phyloP scores from a whole-genome alignment of 2,888 invertebrate species.

The Sepioteuthis lessoniana region DNA sequence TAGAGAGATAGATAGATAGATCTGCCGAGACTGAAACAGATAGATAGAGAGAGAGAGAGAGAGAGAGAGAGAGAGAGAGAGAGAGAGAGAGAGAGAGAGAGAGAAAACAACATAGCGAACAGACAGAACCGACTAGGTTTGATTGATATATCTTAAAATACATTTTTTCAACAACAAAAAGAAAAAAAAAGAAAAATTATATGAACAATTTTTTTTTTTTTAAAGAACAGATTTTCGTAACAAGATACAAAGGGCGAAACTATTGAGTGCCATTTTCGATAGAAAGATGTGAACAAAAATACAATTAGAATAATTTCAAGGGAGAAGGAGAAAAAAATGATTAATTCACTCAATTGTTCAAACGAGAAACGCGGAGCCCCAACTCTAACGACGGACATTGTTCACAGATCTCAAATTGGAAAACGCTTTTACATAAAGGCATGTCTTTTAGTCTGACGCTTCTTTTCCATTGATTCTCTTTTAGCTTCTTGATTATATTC shows the following conservation, averaged over 20 bases:
- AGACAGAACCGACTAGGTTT: too few species aligned
- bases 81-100: too few species aligned
- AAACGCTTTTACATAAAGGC: not conserved
- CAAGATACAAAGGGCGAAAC: not conserved
- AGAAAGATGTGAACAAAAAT: not conserved
- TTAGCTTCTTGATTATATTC: not conserved
- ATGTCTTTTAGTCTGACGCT: not conserved
- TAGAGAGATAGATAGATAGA: too few species aligned
- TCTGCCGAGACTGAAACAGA: too few species aligned
- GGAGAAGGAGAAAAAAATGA: not conserved
- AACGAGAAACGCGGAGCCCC: constrained; percentile 5
- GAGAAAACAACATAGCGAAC: too few species aligned
- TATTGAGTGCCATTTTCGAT: not conserved
- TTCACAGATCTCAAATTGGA: not conserved
- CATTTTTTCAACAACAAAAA: too few species aligned
- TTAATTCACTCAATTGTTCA: constrained; percentile 33
- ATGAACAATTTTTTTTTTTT: too few species aligned
- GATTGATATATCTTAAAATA: too few species aligned
- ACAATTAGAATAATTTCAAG: not conserved
- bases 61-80: too few species aligned
- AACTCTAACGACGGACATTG: constrained; percentile 33
- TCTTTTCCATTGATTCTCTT: not conserved
- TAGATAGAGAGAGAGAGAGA: too few species aligned
- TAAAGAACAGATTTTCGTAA: not conserved
- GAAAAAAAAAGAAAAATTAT: too few species aligned